Percentiles rank a stretch among this genome's conserved stretches.
phyloP scores from a whole-genome alignment of 92 coral and sea anemone genomes.

The Parazoanthus darwini region DNA sequence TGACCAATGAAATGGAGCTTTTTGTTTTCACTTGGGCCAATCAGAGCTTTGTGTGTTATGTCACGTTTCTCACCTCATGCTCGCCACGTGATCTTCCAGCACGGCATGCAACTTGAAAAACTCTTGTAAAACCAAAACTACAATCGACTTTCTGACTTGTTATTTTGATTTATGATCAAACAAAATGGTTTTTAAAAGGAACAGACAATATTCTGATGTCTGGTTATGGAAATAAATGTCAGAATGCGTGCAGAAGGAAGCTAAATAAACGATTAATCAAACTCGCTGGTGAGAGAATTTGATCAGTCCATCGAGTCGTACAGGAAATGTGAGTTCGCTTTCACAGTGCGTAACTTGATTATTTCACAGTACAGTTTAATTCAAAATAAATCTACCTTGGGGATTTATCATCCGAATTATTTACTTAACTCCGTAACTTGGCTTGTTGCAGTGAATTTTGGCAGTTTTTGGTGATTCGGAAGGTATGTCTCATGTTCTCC shows the following conservation, averaged over 20 bases:
- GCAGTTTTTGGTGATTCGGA: slow-evolving; percentile 30
- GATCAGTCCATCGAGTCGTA: slow-evolving; percentile 29
- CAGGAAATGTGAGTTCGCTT: slow-evolving; percentile 8
- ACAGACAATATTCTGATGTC: slow-evolving; percentile 35
- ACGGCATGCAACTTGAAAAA: slow-evolving; percentile 32
- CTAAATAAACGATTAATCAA: slow-evolving; percentile 35
- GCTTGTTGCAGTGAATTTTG: slow-evolving; percentile 37
- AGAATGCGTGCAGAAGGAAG: slow-evolving; percentile 31
- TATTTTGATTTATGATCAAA: slow-evolving; percentile 39
- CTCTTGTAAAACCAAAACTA: slow-evolving; percentile 38
- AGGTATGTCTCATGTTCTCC: slow-evolving; percentile 33
- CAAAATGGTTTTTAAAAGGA: slow-evolving; percentile 40
- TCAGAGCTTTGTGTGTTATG: slow-evolving; percentile 36
- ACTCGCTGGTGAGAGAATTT: slow-evolving; percentile 29
- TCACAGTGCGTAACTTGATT: no score
- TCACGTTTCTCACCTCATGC: slow-evolving; percentile 30
- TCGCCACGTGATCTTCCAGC: slow-evolving; percentile 35
- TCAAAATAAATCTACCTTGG: slow-evolving; percentile 26
- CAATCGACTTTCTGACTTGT: slow-evolving; percentile 39
- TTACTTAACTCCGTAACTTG: slow-evolving; percentile 38
- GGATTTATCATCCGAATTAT: slow-evolving; percentile 27
- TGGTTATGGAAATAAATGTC: slow-evolving; percentile 36
- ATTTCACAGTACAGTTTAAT: slow-evolving; percentile 28
- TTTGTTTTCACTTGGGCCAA: slow-evolving; percentile 39
- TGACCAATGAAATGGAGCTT: slow-evolving; percentile 34